phyloP scores from a whole-genome alignment of 2,797 vertebrate genomes.

The Tarsius wallacei region DNA sequence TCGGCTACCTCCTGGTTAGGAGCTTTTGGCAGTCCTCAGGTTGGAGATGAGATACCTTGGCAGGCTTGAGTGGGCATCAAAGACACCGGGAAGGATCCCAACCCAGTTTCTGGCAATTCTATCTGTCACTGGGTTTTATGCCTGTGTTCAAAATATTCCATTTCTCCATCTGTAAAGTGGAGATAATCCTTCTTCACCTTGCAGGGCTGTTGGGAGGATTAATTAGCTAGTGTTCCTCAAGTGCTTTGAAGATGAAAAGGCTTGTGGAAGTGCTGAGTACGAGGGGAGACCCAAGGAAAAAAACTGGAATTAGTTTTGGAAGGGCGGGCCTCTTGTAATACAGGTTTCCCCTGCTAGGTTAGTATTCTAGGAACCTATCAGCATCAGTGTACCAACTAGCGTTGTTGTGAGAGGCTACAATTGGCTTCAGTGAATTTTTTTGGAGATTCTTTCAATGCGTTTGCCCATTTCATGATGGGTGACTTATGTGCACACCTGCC shows the following conservation, averaged over 20 bases:
- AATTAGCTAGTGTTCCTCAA: constrained; percentile 84
- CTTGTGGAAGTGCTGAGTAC: constrained; percentile 71
- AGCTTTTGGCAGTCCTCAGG: constrained; percentile 53
- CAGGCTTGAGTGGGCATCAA: constrained; percentile 73
- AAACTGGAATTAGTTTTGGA: no score
- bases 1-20: constrained; percentile 57
- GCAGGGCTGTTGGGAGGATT: constrained; percentile 80
- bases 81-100: constrained; percentile 61
- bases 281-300: no score
- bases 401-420: no score
- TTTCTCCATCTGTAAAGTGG: constrained; percentile 84
- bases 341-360: no score
- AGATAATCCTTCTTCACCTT: constrained; percentile 85
- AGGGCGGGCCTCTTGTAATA: no score
- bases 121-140: constrained; percentile 72
- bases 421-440: no score
- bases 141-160: constrained; percentile 80
- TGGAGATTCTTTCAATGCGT: no score
- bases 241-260: constrained; percentile 86
- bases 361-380: no score
- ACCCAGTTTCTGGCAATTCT: constrained; percentile 75
- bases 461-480: no score
- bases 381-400: no score
- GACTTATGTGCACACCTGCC: no score
- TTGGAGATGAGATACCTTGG: constrained; percentile 67